Conservation (phyloP, 2,888 invertebrate genomes). For the Crocallis elinguaria region DNA sequence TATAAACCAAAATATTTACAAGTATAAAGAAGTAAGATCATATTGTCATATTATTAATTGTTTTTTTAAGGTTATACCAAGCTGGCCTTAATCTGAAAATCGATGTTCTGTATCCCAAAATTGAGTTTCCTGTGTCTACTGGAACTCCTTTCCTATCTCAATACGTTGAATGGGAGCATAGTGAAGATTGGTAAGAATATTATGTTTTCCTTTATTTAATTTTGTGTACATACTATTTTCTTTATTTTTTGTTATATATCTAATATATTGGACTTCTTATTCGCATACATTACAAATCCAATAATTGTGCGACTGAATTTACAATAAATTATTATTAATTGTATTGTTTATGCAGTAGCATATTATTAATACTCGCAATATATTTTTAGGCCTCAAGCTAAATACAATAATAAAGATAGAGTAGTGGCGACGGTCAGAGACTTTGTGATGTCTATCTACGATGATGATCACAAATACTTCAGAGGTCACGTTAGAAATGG, state of each 20-base stretch:
- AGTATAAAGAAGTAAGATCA: too few species aligned
- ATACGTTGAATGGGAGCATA: conserved; percentile 92
- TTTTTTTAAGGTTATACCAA: conserved; percentile 86
- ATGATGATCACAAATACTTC: conserved; percentile 52
- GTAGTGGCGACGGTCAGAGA: conserved; percentile 42
- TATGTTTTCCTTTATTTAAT: not conserved
- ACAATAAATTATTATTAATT: not conserved
- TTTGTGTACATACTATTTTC: too few species aligned
- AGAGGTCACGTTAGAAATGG: conserved; percentile 49
- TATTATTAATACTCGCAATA: not conserved
- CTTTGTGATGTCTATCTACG: conserved; percentile 54
- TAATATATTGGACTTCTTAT: too few species aligned
- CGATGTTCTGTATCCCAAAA: conserved; percentile 88
- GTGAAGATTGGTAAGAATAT: conserved; percentile 83
- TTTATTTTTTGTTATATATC: too few species aligned
- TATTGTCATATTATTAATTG: too few species aligned
- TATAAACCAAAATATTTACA: too few species aligned
- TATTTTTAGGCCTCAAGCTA: conserved; percentile 50
- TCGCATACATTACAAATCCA: too few species aligned
- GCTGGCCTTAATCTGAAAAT: conserved; percentile 89
- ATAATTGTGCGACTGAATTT: too few species aligned
- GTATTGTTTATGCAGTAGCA: not conserved
- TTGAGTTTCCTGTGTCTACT: conserved; percentile 91
- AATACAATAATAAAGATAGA: conserved; percentile 40
- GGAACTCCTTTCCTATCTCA: conserved; percentile 92